Evolutionary conservation across 2,888 invertebrate genomes (phyloP), one percentile per base, ranked within the genome.

Genomic region (Dryomyza anilis): DNA sequence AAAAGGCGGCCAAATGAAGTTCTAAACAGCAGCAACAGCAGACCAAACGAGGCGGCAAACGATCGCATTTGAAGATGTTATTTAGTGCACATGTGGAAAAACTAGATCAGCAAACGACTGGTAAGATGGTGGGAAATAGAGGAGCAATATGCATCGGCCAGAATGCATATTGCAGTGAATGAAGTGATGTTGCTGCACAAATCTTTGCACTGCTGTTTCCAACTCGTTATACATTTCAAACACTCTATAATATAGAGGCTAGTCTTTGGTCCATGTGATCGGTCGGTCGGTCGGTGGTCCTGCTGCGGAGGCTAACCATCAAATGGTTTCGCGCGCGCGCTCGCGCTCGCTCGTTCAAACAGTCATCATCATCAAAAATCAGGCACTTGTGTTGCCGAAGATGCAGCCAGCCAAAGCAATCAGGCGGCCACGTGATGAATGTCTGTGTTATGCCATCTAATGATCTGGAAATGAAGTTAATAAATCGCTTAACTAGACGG

Each of bases 391-490:
- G n/a, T n/a, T n/a, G n/a, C n/a, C n/a, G n/a, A 21, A 36, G 48
- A 14, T 16, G n/a, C 33, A 19, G 50, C 53, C 61, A 64, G 39
- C 46, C 6, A 48, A 21, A 53, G 23, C 58, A 62, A 65, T 59
- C 36, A 56, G 60, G 25, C 55, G 62, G 66, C 62, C 52, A 56
- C 75, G 78, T 80, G 80, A 80, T 78, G 78, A 80, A 80, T 80
- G 79, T 75, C 78, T 79, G 73, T 78, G 78, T 79, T 80, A 78
- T 77, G 73, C 78, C 78, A 80, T 79, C 80, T 79, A 80, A 80
- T 80, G 81, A 78, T 80, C 80, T 78, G 76, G 79, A 80, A 80
- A 80, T 78, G 74, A 78, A 79, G 79, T 80, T 80, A 78, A 80
- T 80, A 80, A 80, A 80, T 80, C 79, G 80, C 75, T 76, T 77